Percentiles rank a stretch among this genome's conserved stretches.
Conservation (phyloP, 2,797 vertebrate genomes). For the Sebastes matsubarae region DNA sequence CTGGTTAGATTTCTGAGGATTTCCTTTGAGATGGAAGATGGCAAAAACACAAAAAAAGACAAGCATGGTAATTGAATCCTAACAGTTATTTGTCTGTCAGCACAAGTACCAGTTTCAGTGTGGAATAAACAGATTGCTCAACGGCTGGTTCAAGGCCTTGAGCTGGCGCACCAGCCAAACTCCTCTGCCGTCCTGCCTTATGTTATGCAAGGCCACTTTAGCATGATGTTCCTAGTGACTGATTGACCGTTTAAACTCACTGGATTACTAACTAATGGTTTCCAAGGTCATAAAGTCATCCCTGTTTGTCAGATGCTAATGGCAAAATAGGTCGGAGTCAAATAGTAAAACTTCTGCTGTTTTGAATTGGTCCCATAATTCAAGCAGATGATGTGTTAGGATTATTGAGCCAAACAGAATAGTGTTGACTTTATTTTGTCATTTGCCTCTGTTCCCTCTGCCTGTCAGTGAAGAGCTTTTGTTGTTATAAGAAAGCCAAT, state of each 20-base stretch:
- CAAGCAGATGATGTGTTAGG: background rate
- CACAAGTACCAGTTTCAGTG: constrained; percentile 40
- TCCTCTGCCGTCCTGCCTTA: constrained; percentile 44
- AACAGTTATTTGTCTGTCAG: constrained; percentile 51
- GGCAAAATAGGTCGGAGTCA: background rate
- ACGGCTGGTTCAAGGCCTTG: constrained; percentile 68
- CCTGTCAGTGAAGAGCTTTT: background rate
- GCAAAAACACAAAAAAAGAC: background rate
- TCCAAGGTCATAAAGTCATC: constrained; percentile 13
- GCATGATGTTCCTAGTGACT: constrained; percentile 15
- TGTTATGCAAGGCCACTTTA: constrained; percentile 56
- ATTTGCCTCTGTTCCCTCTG: constrained; percentile 3
- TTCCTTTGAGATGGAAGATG: constrained; percentile 10
- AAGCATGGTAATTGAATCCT: constrained; percentile 10
- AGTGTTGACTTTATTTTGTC: background rate
- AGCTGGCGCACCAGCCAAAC: constrained; percentile 48
- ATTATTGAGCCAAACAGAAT: background rate
- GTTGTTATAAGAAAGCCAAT: background rate
- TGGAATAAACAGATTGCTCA: constrained; percentile 73
- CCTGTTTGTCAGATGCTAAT: constrained; percentile 2
- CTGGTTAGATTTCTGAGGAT: background rate
- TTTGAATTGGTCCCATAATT: background rate
- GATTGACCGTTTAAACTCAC: constrained; percentile 12
- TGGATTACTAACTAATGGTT: background rate
- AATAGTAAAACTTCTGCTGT: background rate